Conservation (phyloP, 2,113 vertebrate species). For the Camarhynchus parvulus region DNA sequence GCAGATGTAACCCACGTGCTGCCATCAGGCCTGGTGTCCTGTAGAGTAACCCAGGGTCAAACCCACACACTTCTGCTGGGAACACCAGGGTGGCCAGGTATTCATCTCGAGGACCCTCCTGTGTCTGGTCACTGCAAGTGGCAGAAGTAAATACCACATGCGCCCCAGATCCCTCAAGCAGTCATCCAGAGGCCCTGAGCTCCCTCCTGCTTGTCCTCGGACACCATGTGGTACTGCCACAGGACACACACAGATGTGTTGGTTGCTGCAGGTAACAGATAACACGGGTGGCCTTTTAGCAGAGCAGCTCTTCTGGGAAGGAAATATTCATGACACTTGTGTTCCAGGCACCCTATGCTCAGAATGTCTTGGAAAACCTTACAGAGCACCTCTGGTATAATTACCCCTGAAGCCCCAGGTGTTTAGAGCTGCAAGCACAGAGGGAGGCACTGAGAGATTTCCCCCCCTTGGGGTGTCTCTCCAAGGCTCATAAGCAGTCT, state of each 20-base stretch:
- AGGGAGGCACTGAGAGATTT: neutral
- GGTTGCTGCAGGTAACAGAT: neutral
- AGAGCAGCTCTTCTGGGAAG: neutral
- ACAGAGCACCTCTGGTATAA: no score
- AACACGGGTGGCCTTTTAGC: neutral
- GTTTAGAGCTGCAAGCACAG: no score
- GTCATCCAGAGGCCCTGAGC: no score
- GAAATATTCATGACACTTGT: neutral
- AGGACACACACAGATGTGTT: no score
- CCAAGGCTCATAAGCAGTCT: no score
- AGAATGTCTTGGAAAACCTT: neutral
- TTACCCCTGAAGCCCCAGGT: neutral
- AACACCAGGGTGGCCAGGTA: neutral
- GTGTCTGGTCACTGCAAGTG: no score
- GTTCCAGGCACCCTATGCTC: neutral
- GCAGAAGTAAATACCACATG: no score
- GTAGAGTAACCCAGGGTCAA: neutral
- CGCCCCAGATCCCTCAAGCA: no score
- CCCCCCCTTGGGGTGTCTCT: no score
- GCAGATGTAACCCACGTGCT: no score
- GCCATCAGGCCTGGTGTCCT: neutral
- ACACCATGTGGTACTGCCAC: no score
- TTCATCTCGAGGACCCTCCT: neutral
- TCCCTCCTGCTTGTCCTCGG: no score
- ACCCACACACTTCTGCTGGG: neutral